phyloP scores from a whole-genome alignment of 2,888 invertebrate genomes.

The Drosophila colorata region DNA sequence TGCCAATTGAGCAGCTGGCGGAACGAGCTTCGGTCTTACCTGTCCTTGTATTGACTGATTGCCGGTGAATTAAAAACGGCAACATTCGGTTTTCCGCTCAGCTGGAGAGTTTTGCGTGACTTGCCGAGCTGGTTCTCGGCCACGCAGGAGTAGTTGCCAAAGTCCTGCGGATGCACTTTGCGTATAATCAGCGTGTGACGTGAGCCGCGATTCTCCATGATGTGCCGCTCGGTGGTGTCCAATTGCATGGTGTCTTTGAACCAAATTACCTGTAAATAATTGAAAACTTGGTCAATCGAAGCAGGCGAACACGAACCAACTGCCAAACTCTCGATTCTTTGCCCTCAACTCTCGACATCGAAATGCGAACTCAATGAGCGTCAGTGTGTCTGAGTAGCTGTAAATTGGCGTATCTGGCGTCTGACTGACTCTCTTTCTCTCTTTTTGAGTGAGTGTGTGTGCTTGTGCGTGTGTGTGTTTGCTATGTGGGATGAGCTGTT shows the following conservation, averaged over 20 bases:
- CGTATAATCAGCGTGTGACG: conserved; percentile 89
- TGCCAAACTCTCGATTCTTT: background rate
- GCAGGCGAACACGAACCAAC: conserved; percentile 40
- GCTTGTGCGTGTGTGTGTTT: background rate
- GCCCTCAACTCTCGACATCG: conserved; percentile 12
- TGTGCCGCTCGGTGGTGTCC: conserved; percentile 89
- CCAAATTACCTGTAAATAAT: conserved; percentile 88
- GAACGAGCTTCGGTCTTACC: conserved; percentile 72
- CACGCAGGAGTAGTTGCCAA: conserved; percentile 90
- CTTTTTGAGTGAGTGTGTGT: background rate
- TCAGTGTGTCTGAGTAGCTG: conserved; percentile 42
- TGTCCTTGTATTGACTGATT: conserved; percentile 87
- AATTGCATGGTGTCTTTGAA: conserved; percentile 89
- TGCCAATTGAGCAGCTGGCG: conserved; percentile 38
- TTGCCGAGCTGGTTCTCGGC: conserved; percentile 90
- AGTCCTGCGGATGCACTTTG: conserved; percentile 89
- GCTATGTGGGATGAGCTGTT: conserved; percentile 21
- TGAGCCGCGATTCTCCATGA: conserved; percentile 89
- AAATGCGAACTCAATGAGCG: conserved; percentile 41
- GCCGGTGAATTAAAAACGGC: conserved; percentile 88
- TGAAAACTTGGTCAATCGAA: conserved; percentile 74
- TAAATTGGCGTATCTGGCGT: conserved; percentile 29
- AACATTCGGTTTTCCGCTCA: conserved; percentile 89
- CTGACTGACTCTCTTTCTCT: conserved; percentile 2
- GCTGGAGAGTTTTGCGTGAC: conserved; percentile 88